Evolutionary conservation across 1,140 invertebrate genomes (phyloP), one percentile per base, ranked within the genome.

Genomic region (Paraescarpia echinospica): DNA sequence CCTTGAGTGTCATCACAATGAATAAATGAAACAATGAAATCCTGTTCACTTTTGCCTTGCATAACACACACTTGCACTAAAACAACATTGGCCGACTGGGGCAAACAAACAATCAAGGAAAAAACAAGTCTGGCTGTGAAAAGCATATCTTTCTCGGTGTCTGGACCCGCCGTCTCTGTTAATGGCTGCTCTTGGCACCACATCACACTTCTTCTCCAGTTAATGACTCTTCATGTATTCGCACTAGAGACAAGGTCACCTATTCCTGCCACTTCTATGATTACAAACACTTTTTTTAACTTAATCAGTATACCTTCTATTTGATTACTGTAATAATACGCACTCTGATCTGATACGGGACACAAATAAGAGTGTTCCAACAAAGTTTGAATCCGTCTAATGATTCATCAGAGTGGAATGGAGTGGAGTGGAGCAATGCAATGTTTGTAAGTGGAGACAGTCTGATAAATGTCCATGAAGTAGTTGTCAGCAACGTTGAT

Each of bases 171-270:
- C 22, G 27, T 77, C 59, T 77, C 59, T 18, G 59, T 12, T 77
- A 77, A 77, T 77, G 59, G 59, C 8, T 77, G 59, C 59, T 14
- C 2, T 77, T 77, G 14, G 59, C 22, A 18, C 22, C 59, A 77
- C 0, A 77, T 31, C 59, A 27, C 59, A 77, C 59, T 77, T 77
- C 59, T 77, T 77, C 22, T 77, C 59, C 22, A 77, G 4, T 77
- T 77, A 77, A 77, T 77, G 59, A 77, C 59, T 77, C 59, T 27
- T 77, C 59, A 77, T 77, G 59, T 77, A 77, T 77, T 77, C 59
- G 41, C 41, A 41, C 41, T 41, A 12, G 12, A 4, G 41, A 41
- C 41, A 18, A 77, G 59, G 59, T 77, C 59, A 27, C 18, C 22
- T 12, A 77, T 31, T 31, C 14, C 27, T 77, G 59, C 8, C 22